Evolutionary conservation across 2,797 vertebrate genomes (phyloP), one percentile per base, ranked within the genome.

Genomic region (Argentina silus): DNA sequence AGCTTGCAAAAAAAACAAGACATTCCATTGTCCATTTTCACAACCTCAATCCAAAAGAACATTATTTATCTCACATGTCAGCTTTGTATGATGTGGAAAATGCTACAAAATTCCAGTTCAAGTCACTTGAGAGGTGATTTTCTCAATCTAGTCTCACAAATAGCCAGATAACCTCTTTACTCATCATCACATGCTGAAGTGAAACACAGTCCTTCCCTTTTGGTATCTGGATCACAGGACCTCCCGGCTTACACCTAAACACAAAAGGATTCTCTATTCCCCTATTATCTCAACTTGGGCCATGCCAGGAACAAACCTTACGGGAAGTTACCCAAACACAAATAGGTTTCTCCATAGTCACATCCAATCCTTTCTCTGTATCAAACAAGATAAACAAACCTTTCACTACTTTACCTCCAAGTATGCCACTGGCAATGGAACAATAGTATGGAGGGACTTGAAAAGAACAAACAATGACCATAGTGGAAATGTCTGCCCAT

Each of bases 11-110:
- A 36, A 36, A 36, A 36, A 48, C 14, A 57, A 36, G 15, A 47
- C 8, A 69, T 79, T 82, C 79, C 78, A 78, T 21, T 62, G 70
- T 77, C 6, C 14, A 23, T 64, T 79, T 77, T 70, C 21, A 62
- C 55, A 74, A 72, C 70, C 43, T 59, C 9, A 50, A 3, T 7
- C 8, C 10, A 36, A 62, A 67, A 77, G 60, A 36, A 74, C 67
- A 75, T 66, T 77, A 79, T 74, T 55, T 68, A 42, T 14, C 69
- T 69, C 14, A 42, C 60, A 63, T 79, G 66, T 74, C 64, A 80
- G 63, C 61, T 72, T 3, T 27, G 2, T 72, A 62, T 11, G 67
- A 84, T 82, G 81, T 76, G 65, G 71, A 80, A 81, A 86, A 7
- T 27, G 47, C 71, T 74, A 72, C 71, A 53, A 80, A 78, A 78